phyloP scores from a whole-genome alignment of 2,797 vertebrate species.

The Coccyzus lansbergi region DNA sequence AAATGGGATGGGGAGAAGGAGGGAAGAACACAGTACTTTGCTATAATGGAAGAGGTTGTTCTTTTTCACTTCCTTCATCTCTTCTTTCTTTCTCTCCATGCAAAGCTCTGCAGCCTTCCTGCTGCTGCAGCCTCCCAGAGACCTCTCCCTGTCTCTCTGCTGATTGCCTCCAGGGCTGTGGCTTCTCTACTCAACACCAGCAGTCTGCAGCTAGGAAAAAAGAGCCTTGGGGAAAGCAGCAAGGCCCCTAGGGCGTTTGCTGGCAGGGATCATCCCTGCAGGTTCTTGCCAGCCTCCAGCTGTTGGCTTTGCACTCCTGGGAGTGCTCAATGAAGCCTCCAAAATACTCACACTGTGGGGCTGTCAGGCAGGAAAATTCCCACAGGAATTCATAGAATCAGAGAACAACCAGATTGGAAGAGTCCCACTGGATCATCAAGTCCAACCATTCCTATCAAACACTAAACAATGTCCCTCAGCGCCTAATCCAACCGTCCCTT shows the following conservation, averaged over 20 bases:
- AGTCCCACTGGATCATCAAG: no score
- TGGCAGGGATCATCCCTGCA: not conserved
- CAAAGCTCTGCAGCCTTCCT: not conserved
- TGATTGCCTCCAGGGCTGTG: not conserved
- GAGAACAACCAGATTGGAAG: no score
- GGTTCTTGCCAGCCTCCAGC: slow-evolving; percentile 19
- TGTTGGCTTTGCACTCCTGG: not conserved
- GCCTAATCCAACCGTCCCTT: no score
- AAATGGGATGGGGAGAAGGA: not conserved
- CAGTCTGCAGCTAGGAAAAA: not conserved
- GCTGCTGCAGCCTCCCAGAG: not conserved
- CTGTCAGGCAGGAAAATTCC: not conserved
- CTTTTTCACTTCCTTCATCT: not conserved
- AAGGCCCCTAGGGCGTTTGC: not conserved
- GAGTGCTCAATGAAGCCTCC: not conserved
- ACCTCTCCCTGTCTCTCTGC: not conserved
- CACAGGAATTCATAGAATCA: no score
- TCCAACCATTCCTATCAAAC: no score
- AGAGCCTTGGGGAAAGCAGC: not conserved
- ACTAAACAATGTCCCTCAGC: no score
- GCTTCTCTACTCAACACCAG: not conserved
- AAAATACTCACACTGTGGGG: slow-evolving; percentile 35
- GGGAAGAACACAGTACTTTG: not conserved
- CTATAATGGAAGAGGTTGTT: not conserved
- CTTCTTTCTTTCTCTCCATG: not conserved